Conservation (phyloP, 2,797 vertebrate species). For the Diceros bicornis region DNA sequence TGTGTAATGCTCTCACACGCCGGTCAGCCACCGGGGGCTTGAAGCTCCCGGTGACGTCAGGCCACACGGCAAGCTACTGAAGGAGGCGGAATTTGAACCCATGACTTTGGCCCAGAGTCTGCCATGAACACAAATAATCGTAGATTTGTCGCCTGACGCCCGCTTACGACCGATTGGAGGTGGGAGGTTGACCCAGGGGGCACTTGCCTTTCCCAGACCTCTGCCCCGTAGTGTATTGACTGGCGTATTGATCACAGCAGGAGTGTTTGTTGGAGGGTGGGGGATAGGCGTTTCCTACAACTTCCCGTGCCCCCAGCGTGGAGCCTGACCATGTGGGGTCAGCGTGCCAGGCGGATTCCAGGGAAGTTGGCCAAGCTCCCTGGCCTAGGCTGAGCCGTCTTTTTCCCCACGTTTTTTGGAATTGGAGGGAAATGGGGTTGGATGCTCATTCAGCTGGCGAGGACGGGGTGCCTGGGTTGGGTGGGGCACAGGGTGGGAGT, state of each 20-base stretch:
- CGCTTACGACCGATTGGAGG: rapidly evolving
- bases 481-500: too few species aligned
- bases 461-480: background rate
- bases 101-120: too few species aligned
- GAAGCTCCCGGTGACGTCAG: background rate
- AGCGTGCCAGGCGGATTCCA: rapidly evolving
- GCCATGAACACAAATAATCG: rapidly evolving
- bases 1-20: rapidly evolving
- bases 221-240: too few species aligned
- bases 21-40: rapidly evolving
- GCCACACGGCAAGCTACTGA: rapidly evolving
- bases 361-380: too few species aligned
- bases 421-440: background rate
- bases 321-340: rapidly evolving
- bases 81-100: background rate
- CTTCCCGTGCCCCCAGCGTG: rapidly evolving
- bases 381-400: background rate
- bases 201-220: rapidly evolving
- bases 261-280: background rate
- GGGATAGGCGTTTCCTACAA: rapidly evolving
- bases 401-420: background rate
- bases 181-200: rapidly evolving
- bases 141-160: background rate
- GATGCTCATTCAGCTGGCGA: too few species aligned
- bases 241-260: too few species aligned